A percentile compares a stretch with the other conserved stretches of the same genome.
phyloP scores from a whole-genome alignment of 2,113 vertebrate genomes.

The Carettochelys insculpta region DNA sequence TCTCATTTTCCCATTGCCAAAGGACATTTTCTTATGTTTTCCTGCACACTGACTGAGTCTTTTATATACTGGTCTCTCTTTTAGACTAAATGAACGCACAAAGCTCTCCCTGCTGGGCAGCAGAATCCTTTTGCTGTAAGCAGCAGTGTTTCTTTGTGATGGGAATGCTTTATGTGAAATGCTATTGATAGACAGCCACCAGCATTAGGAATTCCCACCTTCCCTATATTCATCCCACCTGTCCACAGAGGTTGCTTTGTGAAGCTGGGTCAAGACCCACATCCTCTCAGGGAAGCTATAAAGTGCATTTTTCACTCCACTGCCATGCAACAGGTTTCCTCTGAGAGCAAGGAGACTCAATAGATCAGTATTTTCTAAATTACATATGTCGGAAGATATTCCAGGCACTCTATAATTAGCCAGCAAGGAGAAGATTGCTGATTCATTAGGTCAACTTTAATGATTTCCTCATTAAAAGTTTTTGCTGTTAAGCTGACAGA shows the following conservation, averaged over 20 bases:
- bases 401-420: constrained; percentile 68
- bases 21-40: neutral
- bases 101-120: neutral
- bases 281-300: neutral
- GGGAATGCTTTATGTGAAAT: neutral
- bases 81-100: neutral
- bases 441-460: constrained; percentile 76
- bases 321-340: constrained; percentile 52
- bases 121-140: neutral
- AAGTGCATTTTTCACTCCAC: constrained; percentile 18
- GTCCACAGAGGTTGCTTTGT: neutral
- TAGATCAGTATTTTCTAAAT: constrained; percentile 65
- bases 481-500: constrained; percentile 74
- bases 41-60: neutral
- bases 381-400: constrained; percentile 68
- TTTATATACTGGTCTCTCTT: neutral
- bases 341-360: constrained; percentile 10
- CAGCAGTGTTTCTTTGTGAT: neutral
- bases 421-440: constrained; percentile 73
- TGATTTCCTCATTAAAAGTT: constrained; percentile 76
- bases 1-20: neutral
- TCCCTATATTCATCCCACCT: neutral
- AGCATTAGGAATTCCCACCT: neutral
- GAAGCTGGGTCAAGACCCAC: neutral
- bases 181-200: neutral